These are phyloP conservation scores for Gambusia affinis DNA, from an alignment of 2,113 vertebrate genomes.

Conservation along the genomic window DNA sequence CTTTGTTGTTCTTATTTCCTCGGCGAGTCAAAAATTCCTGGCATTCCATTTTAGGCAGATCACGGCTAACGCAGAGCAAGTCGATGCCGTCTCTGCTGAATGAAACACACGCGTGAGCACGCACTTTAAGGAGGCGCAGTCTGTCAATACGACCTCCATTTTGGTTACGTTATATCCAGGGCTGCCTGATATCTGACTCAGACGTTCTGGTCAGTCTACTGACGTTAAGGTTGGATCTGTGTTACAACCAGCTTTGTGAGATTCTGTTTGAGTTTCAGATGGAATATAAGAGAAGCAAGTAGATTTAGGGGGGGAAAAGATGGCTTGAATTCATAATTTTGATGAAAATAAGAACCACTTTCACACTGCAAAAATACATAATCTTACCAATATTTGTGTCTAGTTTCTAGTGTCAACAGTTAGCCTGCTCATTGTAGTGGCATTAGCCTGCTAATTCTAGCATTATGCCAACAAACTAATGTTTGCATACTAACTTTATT, in stretches of 20 bases:
- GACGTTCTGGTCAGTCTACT: slow-evolving; percentile 8
- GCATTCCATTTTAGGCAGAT: slow-evolving; percentile 69
- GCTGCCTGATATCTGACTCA: slow-evolving; percentile 30
- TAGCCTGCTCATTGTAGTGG: too few species aligned
- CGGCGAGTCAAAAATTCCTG: slow-evolving; percentile 65
- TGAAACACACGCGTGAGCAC: slow-evolving; percentile 16
- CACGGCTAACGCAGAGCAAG: slow-evolving; percentile 50
- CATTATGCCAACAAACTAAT: too few species aligned
- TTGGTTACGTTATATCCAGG: slow-evolving; percentile 49
- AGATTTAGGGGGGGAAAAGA: background rate
- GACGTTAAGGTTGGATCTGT: slow-evolving; percentile 35
- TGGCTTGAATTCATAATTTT: too few species aligned
- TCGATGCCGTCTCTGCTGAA: slow-evolving; percentile 35
- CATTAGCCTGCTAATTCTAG: too few species aligned
- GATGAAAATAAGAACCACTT: too few species aligned
- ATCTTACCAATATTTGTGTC: too few species aligned
- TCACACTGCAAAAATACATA: too few species aligned
- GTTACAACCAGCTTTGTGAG: background rate
- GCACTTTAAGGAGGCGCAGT: slow-evolving; percentile 38
- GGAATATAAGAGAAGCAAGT: background rate
- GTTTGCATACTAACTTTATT: too few species aligned
- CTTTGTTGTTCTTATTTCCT: slow-evolving; percentile 79
- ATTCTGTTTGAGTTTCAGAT: background rate
- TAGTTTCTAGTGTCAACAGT: too few species aligned
- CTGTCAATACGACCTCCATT: slow-evolving; percentile 49